A percentile compares a stretch with the other conserved stretches of the same genome.
Conservation (phyloP, 53 echinoderm and acorn worm genomes). For the Paelopatides confundens region DNA sequence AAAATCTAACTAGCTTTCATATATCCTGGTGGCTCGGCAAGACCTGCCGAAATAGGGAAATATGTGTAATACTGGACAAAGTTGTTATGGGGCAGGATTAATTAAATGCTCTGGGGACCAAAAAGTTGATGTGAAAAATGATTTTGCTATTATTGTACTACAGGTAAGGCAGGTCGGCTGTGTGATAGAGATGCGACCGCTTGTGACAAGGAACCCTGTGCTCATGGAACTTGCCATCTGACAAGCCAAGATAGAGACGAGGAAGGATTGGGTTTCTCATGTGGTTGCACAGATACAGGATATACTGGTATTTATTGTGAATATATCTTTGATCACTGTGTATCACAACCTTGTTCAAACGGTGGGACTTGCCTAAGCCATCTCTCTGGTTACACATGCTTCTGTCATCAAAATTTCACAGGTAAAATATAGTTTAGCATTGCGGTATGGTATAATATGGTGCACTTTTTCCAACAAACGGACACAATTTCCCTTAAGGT, state of each 20-base stretch:
- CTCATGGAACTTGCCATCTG: background rate
- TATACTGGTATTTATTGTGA: slow-evolving; percentile 42
- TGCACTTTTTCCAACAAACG: too few relatives aligned
- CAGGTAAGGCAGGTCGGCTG: slow-evolving; percentile 20
- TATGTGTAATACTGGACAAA: too few relatives aligned
- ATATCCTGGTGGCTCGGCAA: too few relatives aligned
- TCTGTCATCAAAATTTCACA: slow-evolving; percentile 21
- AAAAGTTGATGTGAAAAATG: too few relatives aligned
- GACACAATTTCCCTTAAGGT: too few relatives aligned
- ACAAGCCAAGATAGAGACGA: background rate
- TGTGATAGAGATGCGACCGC: slow-evolving; percentile 38
- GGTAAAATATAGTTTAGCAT: background rate
- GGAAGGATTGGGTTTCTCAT: background rate
- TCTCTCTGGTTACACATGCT: slow-evolving; percentile 2
- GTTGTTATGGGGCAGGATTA: too few relatives aligned
- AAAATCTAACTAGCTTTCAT: too few relatives aligned
- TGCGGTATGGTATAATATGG: too few relatives aligned
- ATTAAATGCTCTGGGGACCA: too few relatives aligned
- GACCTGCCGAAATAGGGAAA: too few relatives aligned
- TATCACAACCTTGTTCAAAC: slow-evolving; percentile 8
- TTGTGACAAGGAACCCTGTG: slow-evolving; percentile 28
- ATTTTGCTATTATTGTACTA: background rate
- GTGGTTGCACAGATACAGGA: slow-evolving; percentile 9
- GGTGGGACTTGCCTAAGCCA: slow-evolving; percentile 1
- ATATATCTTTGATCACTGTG: slow-evolving; percentile 2